These are phyloP conservation scores for Oxytorus armatus DNA, from an alignment of 2,888 invertebrate species.

Conservation along the genomic window DNA sequence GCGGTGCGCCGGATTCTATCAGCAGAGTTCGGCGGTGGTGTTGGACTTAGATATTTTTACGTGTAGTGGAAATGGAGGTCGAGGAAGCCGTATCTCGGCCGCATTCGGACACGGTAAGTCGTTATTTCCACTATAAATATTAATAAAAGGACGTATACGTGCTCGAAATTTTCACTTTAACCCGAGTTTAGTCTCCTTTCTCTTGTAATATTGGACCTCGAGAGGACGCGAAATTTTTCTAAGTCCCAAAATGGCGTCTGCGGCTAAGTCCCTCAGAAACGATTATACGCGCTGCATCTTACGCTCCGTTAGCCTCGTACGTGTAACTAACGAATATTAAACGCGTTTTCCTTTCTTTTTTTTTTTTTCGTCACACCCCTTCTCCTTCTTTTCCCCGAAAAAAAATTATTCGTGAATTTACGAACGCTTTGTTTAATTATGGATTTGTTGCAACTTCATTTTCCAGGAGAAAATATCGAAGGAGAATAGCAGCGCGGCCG, in stretches of 20 bases:
- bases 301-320: constrained; percentile 51
- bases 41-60: constrained; percentile 39
- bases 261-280: constrained; percentile 87
- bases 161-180: constrained; percentile 68
- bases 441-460: constrained; percentile 58
- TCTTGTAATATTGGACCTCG: constrained; percentile 84
- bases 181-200: constrained; percentile 82
- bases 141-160: constrained; percentile 64
- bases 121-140: constrained; percentile 28
- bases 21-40: constrained; percentile 59
- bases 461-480: constrained; percentile 83
- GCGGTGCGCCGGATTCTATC: constrained; percentile 76
- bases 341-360: background rate
- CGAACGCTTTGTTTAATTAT: constrained; percentile 39
- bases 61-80: constrained; percentile 79
- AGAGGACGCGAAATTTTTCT: constrained; percentile 87
- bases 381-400: background rate
- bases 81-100: constrained; percentile 77
- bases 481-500: constrained; percentile 82
- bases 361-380: constrained; percentile 1
- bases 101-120: constrained; percentile 79
- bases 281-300: constrained; percentile 58
- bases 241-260: constrained; percentile 96
- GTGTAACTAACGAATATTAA: background rate
- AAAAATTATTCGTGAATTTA: no score